Percentiles rank a stretch among this genome's conserved stretches.
phyloP scores from a whole-genome alignment of 1,140 invertebrate species.

The Drosophila jambulina region DNA sequence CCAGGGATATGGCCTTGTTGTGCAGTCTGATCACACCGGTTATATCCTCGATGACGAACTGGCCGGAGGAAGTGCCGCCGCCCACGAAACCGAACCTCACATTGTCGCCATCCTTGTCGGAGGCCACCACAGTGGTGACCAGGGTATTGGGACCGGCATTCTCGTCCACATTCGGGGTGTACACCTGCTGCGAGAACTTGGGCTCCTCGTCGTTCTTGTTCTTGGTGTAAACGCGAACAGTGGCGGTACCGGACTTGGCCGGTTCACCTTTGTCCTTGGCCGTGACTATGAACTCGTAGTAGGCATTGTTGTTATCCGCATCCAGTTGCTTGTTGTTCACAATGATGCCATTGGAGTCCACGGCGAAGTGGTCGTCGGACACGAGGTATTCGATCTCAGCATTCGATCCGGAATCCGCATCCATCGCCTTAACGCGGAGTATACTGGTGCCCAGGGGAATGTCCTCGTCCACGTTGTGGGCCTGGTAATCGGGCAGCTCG shows the following conservation, averaged over 20 bases:
- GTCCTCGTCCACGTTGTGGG: slow-evolving; percentile 97
- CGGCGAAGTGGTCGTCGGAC: slow-evolving; percentile 96
- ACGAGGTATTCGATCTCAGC: slow-evolving; percentile 97
- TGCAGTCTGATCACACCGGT: slow-evolving; percentile 97
- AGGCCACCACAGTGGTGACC: slow-evolving; percentile 97
- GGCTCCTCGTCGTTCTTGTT: slow-evolving; percentile 98
- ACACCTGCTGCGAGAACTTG: slow-evolving; percentile 98
- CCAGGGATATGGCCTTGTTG: slow-evolving; percentile 92
- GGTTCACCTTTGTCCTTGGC: slow-evolving; percentile 97
- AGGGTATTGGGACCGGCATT: slow-evolving; percentile 97
- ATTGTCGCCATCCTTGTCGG: slow-evolving; percentile 98
- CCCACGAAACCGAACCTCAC: slow-evolving; percentile 97
- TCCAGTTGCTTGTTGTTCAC: slow-evolving; percentile 97
- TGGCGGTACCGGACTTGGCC: slow-evolving; percentile 95
- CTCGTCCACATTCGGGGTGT: slow-evolving; percentile 98
- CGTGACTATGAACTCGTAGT: slow-evolving; percentile 96
- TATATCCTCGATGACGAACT: slow-evolving; percentile 98
- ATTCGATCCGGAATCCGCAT: slow-evolving; percentile 96
- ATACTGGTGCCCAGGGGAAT: slow-evolving; percentile 96
- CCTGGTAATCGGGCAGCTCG: slow-evolving; percentile 97
- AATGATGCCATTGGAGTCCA: slow-evolving; percentile 95
- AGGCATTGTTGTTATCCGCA: slow-evolving; percentile 98
- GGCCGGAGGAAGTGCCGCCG: slow-evolving; percentile 94
- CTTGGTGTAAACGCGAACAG: slow-evolving; percentile 96
- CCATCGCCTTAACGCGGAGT: slow-evolving; percentile 96